Evolutionary conservation across 2,797 vertebrate genomes (phyloP), one percentile per base, ranked within the genome.

Genomic region (Rhabdomys pumilio): DNA sequence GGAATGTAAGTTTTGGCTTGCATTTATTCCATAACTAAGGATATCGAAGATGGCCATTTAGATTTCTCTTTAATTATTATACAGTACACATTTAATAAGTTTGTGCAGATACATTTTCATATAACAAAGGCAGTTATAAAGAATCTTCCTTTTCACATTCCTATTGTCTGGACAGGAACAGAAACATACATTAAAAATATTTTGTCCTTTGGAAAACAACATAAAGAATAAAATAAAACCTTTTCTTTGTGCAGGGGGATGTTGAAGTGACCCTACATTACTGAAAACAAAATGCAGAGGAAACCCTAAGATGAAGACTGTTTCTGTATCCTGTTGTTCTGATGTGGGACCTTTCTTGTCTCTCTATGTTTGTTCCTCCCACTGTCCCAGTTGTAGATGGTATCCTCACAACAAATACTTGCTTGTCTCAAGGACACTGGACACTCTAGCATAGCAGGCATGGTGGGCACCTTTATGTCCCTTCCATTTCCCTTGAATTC

Each of bases 231-330:
- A 90, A 97, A 91, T 97, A 95, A 98, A 98, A 82, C 96, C 97
- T 97, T 91, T 72, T 72, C 98, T 97, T 98, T 97, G 98, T 99
- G 92, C 98, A 99, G 99, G 99, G 99, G 95, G 99, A 99, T 98
- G 99, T 99, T 98, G 99, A 99, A 98, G 99, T 99, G 98, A 99
- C 99, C 97, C 99, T 99, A 98, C 98, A 99, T 98, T 98, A 99
- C 96, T 99, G 97, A 96, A 98, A 96, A 97, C 97, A 98, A 98
- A 89, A 98, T 99, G 98, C 98, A 98, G 97, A 97, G 98, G 98
- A 98, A 98, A 98, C 98, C 38, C 55, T 97, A 97, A 75, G 97
- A 98, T 91, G 96, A 98, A 98, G 6, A 31, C 44, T 5, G 19
- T 50, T 98, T 99, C 99, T 96, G 99, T 99, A 99, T 99, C 99